These are phyloP conservation scores for Belgica antarctica DNA, from an alignment of 2,888 invertebrate species.

Conservation along the genomic window DNA sequence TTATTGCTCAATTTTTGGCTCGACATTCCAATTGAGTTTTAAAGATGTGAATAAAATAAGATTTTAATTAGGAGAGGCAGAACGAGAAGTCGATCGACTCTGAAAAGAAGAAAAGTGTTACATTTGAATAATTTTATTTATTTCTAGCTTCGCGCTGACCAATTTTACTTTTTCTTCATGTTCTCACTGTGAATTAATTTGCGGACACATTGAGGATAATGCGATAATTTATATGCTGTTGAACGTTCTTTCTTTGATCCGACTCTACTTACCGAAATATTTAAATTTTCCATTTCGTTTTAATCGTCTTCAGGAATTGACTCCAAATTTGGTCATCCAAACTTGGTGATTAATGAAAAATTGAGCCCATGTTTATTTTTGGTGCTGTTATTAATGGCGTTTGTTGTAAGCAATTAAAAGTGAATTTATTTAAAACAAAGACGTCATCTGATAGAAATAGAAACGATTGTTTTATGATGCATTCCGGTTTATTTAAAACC, in stretches of 20 bases:
- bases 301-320: background rate
- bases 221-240: conserved; percentile 43
- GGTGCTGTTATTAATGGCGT: background rate
- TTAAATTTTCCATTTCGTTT: conserved; percentile 27
- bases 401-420: background rate
- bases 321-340: conserved; percentile 9
- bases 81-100: background rate
- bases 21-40: background rate
- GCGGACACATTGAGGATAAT: conserved; percentile 38
- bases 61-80: background rate
- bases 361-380: too few species aligned
- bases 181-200: conserved; percentile 43
- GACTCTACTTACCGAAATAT: conserved; percentile 36
- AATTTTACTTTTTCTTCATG: conserved; percentile 7
- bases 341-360: background rate
- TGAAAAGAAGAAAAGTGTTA: too few species aligned
- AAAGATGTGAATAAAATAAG: conserved; percentile 7
- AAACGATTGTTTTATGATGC: too few species aligned
- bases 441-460: too few species aligned
- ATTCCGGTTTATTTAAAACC: too few species aligned
- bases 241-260: conserved; percentile 41
- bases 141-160: conserved; percentile 8
- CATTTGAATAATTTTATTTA: conserved; percentile 4
- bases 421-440: too few species aligned
- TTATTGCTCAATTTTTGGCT: conserved; percentile 11